Evolutionary conservation across 2,797 vertebrate genomes (phyloP), one percentile per base, ranked within the genome.

Genomic region (Tamandua tetradactyla): DNA sequence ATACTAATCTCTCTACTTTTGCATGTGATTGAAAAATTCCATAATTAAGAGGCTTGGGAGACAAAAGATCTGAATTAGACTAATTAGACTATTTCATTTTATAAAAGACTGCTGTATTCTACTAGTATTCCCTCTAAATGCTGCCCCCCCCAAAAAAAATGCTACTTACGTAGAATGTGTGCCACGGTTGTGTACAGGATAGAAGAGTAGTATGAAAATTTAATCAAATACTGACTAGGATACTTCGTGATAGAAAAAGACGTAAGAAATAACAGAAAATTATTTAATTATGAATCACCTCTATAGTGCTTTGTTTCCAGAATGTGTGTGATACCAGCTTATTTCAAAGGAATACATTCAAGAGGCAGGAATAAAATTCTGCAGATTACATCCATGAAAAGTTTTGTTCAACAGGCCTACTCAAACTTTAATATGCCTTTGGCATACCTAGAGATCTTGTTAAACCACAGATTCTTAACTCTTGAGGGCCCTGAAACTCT

Each of bases 211-310:
- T 55, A 42, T 52, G 4, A 42, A 78, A 69, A 72, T 42, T 81
- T 35, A 81, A 69, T 87, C 84, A 82, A 85, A 91, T 47, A n/a
- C 61, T 78, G 17, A 68, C 20, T 75, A 72, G 7, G 75, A 32
- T 2, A 8, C 35, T 78, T 66, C 68, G 30, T 61, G 18, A 32
- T 49, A 78, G 55, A 42, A 91, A 87, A 93, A 90, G 4, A 30
- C 1, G 6, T 32, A 57, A 44, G 13, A 79, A 71, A 80, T 81
- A 57, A 57, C 2, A 78, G 35, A 75, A 30, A 14, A 64, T 69
- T 78, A 82, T 83, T 20, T 94, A 61, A 81, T 47, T 74, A 66
- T 35, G 88, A 91, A 35, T 68, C 87, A 85, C 13, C 10, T 62
- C 7, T 72, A 22, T 13, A 49, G 5, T 76, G 22, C 11, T 89